Base-by-base conservation (phyloP, 2,797 vertebrate genomes). In the Mormyrus proboscirostris region DNA sequence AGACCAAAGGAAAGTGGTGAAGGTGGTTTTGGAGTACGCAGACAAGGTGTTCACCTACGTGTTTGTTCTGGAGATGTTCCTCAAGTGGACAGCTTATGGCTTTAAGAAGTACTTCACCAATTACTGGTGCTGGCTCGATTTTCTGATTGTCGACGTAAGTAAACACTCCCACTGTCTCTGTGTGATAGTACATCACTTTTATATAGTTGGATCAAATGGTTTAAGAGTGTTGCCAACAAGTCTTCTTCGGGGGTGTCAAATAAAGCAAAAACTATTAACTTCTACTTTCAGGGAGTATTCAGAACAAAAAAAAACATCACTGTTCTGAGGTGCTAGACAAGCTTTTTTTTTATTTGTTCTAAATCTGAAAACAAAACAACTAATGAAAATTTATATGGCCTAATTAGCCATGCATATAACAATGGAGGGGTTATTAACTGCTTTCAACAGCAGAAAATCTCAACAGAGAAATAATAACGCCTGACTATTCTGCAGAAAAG, bases 111-210 rank as follows among this genome's bases (percentile, higher is more conserved):
- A 99, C 91, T 99, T 99, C 94, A 99, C 98, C 90, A 99, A 97
- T 2, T 98, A 97, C 92, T 99, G 98, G 98, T 99, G 98, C 94
- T 99, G 98, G 98, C 96, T 99, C 0, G 99, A 99, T 93, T 99
- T 99, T 93, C 97, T 99, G n/a, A 99, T 99, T 0, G 98, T 99
- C 85, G 98, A 97, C 14, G 99, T 99, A 94, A 99, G 99, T 97
- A 90, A 88, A 90, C 82, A 4, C 4, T 69, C 88, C 5, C 8
- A 49, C 4, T 65, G 59, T 76, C n/a, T 49, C 16, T 57, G 73
- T 22, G 19, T 82, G 53, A 19, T 33, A 12, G 41, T 88, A 19
- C 10, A 25, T 25, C 33, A 6, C 25, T 51, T 62, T 9, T 29
- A 86, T 41, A 89, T 16, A 90, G 41, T 9, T 79, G 38, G 16